Evolutionary conservation across 2,888 invertebrate genomes (phyloP).

Genomic region (Drosophila robusta): DNA sequence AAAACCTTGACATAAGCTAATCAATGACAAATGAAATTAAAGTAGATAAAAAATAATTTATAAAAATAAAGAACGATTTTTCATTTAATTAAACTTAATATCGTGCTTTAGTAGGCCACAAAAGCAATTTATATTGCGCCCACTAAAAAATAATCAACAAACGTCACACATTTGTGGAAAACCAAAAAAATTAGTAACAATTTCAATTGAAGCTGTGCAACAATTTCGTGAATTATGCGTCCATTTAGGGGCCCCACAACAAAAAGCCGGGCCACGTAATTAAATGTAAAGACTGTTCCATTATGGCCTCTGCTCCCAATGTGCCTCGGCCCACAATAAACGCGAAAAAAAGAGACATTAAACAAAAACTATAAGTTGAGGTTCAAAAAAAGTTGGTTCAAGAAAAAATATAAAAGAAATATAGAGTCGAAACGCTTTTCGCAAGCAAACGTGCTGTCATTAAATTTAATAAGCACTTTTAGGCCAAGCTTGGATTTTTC

Average conservation of each 20-base stretch:
- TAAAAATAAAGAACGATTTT: neutral
- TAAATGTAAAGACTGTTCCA: slow-evolving; percentile 68
- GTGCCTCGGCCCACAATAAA: slow-evolving; percentile 55
- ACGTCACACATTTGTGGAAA: slow-evolving; percentile 7
- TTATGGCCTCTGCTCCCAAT: slow-evolving; percentile 72
- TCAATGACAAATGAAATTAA: too few species aligned
- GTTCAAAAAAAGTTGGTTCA: slow-evolving; percentile 26
- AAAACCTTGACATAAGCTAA: neutral
- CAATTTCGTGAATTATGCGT: slow-evolving; percentile 49
- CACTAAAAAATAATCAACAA: too few species aligned
- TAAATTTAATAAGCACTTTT: slow-evolving; percentile 82
- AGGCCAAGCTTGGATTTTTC: slow-evolving; percentile 76
- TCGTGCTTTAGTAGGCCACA: neutral
- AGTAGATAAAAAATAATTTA: too few species aligned
- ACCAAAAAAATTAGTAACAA: slow-evolving; percentile 47
- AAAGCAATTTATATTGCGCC: neutral
- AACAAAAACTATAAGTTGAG: slow-evolving; percentile 47
- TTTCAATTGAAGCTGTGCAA: slow-evolving; percentile 50
- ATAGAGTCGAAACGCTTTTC: slow-evolving; percentile 67
- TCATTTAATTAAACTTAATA: slow-evolving; percentile 8
- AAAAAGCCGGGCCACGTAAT: slow-evolving; percentile 66
- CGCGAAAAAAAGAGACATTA: slow-evolving; percentile 25
- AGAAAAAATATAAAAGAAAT: slow-evolving; percentile 33
- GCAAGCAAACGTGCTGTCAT: slow-evolving; percentile 81
- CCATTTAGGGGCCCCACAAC: slow-evolving; percentile 23